A percentile compares a stretch with the other conserved stretches of the same genome.
phyloP scores from a whole-genome alignment of 2,113 vertebrate genomes.

The Salvelinus fontinalis region DNA sequence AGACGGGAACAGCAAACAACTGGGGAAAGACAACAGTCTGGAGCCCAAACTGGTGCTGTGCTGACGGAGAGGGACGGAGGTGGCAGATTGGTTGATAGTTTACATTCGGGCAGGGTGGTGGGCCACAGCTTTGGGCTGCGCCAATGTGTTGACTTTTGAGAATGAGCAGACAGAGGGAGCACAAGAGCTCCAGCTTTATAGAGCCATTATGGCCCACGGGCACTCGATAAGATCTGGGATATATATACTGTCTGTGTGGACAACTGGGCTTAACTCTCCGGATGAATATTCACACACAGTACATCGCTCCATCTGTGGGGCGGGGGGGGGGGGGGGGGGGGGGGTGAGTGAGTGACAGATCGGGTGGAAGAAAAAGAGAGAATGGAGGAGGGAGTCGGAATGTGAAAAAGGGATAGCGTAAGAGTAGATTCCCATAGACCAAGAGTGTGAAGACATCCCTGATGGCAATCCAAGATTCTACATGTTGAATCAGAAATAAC shows the following conservation, averaged over 20 bases:
- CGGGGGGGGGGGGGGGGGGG: conserved; percentile 15
- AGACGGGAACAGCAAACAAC: conserved; percentile 30
- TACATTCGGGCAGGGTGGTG: conserved; percentile 29
- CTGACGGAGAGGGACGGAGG: neutral
- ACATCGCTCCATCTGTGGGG: conserved; percentile 67
- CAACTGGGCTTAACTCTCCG: conserved; percentile 51
- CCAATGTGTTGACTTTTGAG: conserved; percentile 35
- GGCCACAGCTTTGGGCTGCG: neutral
- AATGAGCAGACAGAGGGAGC: conserved; percentile 37
- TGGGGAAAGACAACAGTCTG: neutral
- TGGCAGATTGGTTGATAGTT: conserved; percentile 56
- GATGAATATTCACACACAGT: conserved; percentile 67
- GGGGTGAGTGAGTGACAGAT: conserved; percentile 1
- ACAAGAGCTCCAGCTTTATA: conserved; percentile 55
- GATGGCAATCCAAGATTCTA: too few relatives aligned
- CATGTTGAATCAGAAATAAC: too few relatives aligned
- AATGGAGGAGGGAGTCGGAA: neutral
- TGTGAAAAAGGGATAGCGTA: neutral
- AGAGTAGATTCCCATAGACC: neutral
- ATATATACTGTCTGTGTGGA: conserved; percentile 67
- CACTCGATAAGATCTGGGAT: conserved; percentile 58
- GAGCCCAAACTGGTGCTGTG: conserved; percentile 20
- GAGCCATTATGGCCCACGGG: conserved; percentile 50
- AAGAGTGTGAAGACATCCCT: too few relatives aligned
- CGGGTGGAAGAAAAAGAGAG: conserved; percentile 2